Base-by-base conservation (phyloP, 2,113 vertebrate species). In the Platichthys flesus region DNA sequence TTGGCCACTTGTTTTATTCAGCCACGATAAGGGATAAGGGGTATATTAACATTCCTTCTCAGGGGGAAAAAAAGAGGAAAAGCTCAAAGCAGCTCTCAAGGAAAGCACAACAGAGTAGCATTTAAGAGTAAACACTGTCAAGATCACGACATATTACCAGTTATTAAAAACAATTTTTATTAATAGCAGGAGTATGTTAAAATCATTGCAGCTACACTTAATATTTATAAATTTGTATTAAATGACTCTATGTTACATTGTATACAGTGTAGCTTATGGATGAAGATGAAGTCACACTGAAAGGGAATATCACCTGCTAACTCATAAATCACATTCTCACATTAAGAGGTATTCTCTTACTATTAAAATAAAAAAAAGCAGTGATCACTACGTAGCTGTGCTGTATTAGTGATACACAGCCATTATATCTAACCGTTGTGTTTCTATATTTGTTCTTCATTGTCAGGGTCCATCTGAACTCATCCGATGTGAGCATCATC, bases 21-120 rank as follows among this genome's bases (percentile, higher is more conserved):
- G 67, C 60, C 62, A 69, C 6, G 79, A 87, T 85, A 78, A 73
- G 85, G 90, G 86, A 88, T 90, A 71, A 77, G 87, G 84, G 84
- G 83, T 76, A 79, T 87, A 89, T 89, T 79, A 79, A 79, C 83
- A 88, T 90, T 84, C 76, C 75, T 86, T 84, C 67, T 12, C 15
- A 52, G 9, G 2, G 9, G 3, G 0, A 31, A 45, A n/a, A 40
- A 20, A 42, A 21, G 8, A 21, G 14, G 1, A 40, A 61, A 37
- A 73, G 26, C 2, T 57, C 24, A 35, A 57, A 24, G 49, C 3
- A 2, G n/a, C 8, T 21, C 55, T 81, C 15, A 62, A 42, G 57
- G 23, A 54, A 66, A 37, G 35, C 35, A 9, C 18, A 54, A 72
- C 65, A 63, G 67, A 31, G 31, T 5, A 31, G 31, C 31, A 31